Evolutionary conservation across 2,797 vertebrate genomes (phyloP), one percentile per base, ranked within the genome.

Genomic region (Sphenopsis melanotis): DNA sequence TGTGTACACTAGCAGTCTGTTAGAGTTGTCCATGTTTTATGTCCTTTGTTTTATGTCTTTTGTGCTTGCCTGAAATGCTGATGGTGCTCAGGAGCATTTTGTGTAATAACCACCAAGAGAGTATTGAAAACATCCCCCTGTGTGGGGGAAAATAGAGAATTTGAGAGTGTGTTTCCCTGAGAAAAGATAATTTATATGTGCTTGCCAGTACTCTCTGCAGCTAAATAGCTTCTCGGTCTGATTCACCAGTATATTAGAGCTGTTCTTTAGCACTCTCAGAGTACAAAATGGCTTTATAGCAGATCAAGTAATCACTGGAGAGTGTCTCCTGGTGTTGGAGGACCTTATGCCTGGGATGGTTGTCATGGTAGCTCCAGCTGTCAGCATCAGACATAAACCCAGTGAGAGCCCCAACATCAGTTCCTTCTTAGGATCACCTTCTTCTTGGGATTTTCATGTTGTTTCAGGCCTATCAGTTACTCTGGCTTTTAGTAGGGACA

Each of bases 291-390:
- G 34, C 60, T 87, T 91, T 79, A 56, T 41, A 94, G 78, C 30
- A 79, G 47, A 95, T 87, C 56, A 93, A 23, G 59, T 66, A 84
- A 82, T 69, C 75, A 66, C 68, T 93, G 75, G 71, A 91, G 81
- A 56, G 56, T 49, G 22, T 94, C 84, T 91, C 5, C 79, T 80
- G 24, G 30, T 83, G 22, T 56, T 84, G 57, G 60, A 83, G 24
- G 34, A 74, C 61, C 59, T 84, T 59, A 50, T 30, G 68, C 30
- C 63, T 79, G 15, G 11, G 39, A 18, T 65, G 56, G 44, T 56
- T 92, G 78, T 64, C 22, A 41, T 52, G 30, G 52, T 47, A 82
- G 47, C 68, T 87, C 34, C 69, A 77, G 44, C 53, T 53, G 26
- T 42, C 30, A 52, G 32, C 26, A 36, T 69, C 15, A 39, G 55